Percentiles rank a stretch among this genome's conserved stretches.
Conservation (phyloP, 2,888 invertebrate genomes). For the Rambutsinella grinnellia region DNA sequence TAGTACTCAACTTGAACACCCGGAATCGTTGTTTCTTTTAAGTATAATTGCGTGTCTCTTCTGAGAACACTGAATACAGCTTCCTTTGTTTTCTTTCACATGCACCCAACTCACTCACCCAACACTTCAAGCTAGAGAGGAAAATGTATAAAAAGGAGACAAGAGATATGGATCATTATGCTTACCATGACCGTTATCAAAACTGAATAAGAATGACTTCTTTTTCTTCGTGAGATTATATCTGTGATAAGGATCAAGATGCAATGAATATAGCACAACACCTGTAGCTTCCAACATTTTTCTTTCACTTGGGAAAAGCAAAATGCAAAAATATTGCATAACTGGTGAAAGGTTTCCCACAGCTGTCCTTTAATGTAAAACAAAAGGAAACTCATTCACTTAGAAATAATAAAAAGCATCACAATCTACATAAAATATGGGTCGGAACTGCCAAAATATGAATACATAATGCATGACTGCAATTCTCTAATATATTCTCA, state of each 20-base stretch:
- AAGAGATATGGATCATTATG: too few relatives aligned
- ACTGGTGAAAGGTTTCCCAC: too few relatives aligned
- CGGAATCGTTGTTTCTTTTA: too few relatives aligned
- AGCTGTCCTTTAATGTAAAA: neutral
- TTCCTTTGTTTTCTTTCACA: too few relatives aligned
- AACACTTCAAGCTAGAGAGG: too few relatives aligned
- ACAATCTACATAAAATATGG: neutral
- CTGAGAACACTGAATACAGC: too few relatives aligned
- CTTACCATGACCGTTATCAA: neutral
- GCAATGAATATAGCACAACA: constrained; percentile 25
- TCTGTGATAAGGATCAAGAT: neutral
- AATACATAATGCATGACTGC: neutral
- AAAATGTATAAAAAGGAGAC: too few relatives aligned
- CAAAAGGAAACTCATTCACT: neutral
- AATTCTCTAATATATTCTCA: neutral
- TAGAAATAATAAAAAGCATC: neutral
- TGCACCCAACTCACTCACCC: too few relatives aligned
- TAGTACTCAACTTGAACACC: too few relatives aligned
- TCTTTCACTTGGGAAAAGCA: neutral
- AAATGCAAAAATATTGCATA: constrained; percentile 2
- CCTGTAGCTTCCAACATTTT: constrained; percentile 40
- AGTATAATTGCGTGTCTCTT: too few relatives aligned
- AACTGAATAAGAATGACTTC: neutral
- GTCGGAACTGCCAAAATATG: neutral
- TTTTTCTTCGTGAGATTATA: neutral